Evolutionary conservation across 1,140 invertebrate species (phyloP), one percentile per base, ranked within the genome.

Genomic region (Agraylea sexmaculata): DNA sequence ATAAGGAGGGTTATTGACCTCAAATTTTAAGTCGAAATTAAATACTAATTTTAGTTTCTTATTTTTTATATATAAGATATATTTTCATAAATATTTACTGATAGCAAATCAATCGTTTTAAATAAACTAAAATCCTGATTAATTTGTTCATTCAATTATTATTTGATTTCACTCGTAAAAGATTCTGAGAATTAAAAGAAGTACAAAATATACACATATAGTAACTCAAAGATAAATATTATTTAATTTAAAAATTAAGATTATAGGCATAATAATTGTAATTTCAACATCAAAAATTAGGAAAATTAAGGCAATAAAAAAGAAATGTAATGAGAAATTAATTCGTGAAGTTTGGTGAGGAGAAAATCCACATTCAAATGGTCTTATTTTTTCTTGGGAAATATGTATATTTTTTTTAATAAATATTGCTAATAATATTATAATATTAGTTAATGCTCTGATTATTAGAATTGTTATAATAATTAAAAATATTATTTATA

Each of bases 261-360:
- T 63, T 48, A 71, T 55, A 15, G 70, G 70, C 11, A 75, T 47
- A 49, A 75, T 55, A 54, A 75, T 47, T 16, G 64, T 56, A 60
- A 75, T 70, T 70, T 75, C 73, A 43, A 75, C 58, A 68, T 74
- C 70, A 68, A 76, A 76, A 66, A 75, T 73, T 66, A 75, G 64
- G 61, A 76, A 77, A 66, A 77, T 69, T 55, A 74, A 60, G 13
- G 65, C 59, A 56, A 77, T 74, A 60, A 73, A 57, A 62, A 67
- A 75, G 59, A 75, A 77, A 58, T 70, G 70, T 43, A 73, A 36
- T 6, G 68, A 71, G 54, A 76, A 77, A 11, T 71, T 69, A 43
- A 70, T 43, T 19, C 69, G 69, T 11, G 63, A 51, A 7, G 55
- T 64, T 32, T 55, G 65, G 63, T 68, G 66, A 40, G 68, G 64